These are phyloP conservation scores for Epistrophella euchroma DNA, from an alignment of 2,888 invertebrate genomes.

Conservation along the genomic window DNA sequence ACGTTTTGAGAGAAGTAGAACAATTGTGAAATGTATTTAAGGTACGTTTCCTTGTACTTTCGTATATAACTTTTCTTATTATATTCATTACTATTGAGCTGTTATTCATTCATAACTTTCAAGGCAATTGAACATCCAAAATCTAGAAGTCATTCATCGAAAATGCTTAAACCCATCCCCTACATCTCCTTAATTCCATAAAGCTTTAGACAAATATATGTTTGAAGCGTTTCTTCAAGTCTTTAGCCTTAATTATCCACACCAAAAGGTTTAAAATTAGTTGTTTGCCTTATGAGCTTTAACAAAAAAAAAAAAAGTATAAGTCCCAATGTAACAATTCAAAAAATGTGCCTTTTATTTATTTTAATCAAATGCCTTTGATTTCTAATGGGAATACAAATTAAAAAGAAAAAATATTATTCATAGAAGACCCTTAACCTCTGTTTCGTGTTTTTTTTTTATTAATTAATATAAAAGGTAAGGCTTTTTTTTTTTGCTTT, in stretches of 20 bases:
- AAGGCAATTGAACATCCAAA: too few relatives aligned
- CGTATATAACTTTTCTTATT: too few relatives aligned
- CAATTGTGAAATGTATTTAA: too few relatives aligned
- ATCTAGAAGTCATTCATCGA: too few relatives aligned
- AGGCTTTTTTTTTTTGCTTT: conserved; percentile 5
- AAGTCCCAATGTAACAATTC: background rate
- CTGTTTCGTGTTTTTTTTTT: background rate
- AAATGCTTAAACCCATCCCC: too few relatives aligned
- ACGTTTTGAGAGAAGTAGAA: too few relatives aligned
- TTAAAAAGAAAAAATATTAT: background rate
- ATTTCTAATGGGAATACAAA: background rate
- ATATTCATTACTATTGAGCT: too few relatives aligned
- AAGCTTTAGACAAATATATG: too few relatives aligned
- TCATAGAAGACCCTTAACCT: conserved; percentile 4
- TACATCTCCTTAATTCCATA: too few relatives aligned
- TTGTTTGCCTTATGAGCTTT: background rate
- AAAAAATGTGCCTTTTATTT: background rate
- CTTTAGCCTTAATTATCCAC: background rate
- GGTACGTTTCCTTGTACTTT: too few relatives aligned
- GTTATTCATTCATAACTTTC: too few relatives aligned
- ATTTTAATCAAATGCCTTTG: conserved; percentile 31
- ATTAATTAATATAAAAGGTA: conserved; percentile 50
- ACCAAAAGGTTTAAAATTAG: background rate
- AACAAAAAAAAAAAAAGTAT: background rate
- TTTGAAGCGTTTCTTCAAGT: too few relatives aligned